Conservation (phyloP, 2,113 vertebrate genomes). For the Ascaphus truei region DNA sequence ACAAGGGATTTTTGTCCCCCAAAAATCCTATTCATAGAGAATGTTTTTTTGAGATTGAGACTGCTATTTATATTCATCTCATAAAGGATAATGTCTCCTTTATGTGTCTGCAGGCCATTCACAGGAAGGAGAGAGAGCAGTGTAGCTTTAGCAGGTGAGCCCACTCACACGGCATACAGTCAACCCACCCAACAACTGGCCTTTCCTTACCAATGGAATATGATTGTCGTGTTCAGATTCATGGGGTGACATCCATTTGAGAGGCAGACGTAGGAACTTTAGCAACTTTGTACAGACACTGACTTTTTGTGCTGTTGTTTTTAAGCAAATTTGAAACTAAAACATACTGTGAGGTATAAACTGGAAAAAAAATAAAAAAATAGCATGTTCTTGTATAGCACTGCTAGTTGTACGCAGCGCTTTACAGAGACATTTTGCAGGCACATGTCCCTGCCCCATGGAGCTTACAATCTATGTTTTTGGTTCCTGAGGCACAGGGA, state of each 20-base stretch:
- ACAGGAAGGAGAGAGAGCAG: conserved; percentile 43
- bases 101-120: conserved; percentile 30
- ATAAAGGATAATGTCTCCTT: neutral
- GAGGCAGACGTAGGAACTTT: conserved; percentile 42
- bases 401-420: too few relatives aligned
- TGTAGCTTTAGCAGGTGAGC: conserved; percentile 45
- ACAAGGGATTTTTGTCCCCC: too few relatives aligned
- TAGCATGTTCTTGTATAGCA: too few relatives aligned
- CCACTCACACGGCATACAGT: conserved; percentile 43
- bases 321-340: too few relatives aligned
- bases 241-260: conserved; percentile 41
- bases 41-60: conserved; percentile 2
- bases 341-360: too few relatives aligned
- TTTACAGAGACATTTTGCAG: too few relatives aligned
- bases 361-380: too few relatives aligned
- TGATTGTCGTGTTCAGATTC: conserved; percentile 46
- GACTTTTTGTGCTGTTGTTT: too few relatives aligned
- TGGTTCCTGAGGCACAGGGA: too few relatives aligned
- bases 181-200: conserved; percentile 46
- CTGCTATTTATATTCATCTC: neutral
- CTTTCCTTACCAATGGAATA: conserved; percentile 48
- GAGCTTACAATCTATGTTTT: too few relatives aligned
- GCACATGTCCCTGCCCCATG: too few relatives aligned
- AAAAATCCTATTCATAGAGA: too few relatives aligned
- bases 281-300: conserved; percentile 25